phyloP scores from a whole-genome alignment of 2,113 vertebrate species.

The Macrotus californicus region DNA sequence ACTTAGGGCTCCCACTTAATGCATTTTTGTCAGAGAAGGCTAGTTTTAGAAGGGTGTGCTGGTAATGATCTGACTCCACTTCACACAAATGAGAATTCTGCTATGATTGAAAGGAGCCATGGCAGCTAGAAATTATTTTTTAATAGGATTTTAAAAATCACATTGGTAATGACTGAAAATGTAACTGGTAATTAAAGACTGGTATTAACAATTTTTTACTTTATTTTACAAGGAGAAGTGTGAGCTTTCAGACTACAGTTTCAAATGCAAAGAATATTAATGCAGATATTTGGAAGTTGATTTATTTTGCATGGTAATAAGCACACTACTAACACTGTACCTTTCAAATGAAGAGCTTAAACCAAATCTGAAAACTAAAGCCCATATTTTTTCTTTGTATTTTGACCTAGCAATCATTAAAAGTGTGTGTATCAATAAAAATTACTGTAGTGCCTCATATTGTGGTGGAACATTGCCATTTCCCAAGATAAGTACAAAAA shows the following conservation, averaged over 20 bases:
- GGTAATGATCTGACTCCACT: slow-evolving; percentile 24
- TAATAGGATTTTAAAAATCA: slow-evolving; percentile 46
- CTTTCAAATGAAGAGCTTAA: slow-evolving; percentile 37
- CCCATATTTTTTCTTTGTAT: not conserved
- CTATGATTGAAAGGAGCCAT: not conserved
- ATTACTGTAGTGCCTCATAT: not conserved
- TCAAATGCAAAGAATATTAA: slow-evolving; percentile 12
- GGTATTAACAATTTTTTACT: not conserved
- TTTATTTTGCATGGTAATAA: slow-evolving; percentile 11
- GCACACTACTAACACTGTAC: not conserved
- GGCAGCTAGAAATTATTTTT: slow-evolving; percentile 54
- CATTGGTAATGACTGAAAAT: slow-evolving; percentile 55
- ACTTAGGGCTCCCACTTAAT: slow-evolving; percentile 44
- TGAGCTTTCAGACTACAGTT: slow-evolving; percentile 30
- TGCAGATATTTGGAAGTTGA: not conserved
- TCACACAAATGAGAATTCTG: slow-evolving; percentile 42
- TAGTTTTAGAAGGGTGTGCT: slow-evolving; percentile 54
- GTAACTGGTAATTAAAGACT: slow-evolving; percentile 1
- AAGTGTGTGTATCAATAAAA: slow-evolving; percentile 51
- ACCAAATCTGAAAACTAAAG: slow-evolving; percentile 20
- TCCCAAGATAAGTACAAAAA: not conserved
- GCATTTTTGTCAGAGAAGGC: slow-evolving; percentile 14
- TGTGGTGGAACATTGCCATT: slow-evolving; percentile 29
- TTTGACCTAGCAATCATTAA: slow-evolving; percentile 43
- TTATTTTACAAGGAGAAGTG: slow-evolving; percentile 39